Evolutionary conservation across 2,797 vertebrate genomes (phyloP), one percentile per base, ranked within the genome.

Genomic region (Oreonectes daqikongensis): DNA sequence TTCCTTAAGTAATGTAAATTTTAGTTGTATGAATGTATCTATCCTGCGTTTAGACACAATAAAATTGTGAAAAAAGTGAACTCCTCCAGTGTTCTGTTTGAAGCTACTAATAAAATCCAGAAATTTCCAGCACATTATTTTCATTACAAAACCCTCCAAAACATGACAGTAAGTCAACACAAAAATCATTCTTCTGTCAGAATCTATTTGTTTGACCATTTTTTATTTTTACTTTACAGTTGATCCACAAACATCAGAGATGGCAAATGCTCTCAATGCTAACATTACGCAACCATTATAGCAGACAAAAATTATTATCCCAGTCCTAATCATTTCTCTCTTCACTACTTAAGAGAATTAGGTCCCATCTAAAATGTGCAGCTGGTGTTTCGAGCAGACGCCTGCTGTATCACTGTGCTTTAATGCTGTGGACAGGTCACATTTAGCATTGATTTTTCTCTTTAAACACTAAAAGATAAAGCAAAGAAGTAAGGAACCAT

Each of bases 131-230:
- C n/a, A n/a, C n/a, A n/a, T n/a, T n/a, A n/a, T n/a, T n/a, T n/a
- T n/a, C n/a, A n/a, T n/a, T n/a, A n/a, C n/a, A n/a, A n/a, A n/a
- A n/a, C 12, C n/a, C 28, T 12, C 22, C 7, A 7, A 40, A 40
- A 40, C n/a, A 52, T 52, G 46, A 35, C 66, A 24, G 30, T 2
- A 38, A 52, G n/a, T 48, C 15, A 18, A 38, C 30, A 61, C 32
- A 80, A n/a, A n/a, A n/a, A n/a, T 84, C 74, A 82, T 80, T 77
- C 69, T 82, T 79, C 30, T 84, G 60, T 35, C 50, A 64, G 22
- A 83, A 60, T 4, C 53, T 8, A 70, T 57, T 18, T 7, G 17
- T 64, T 68, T 8, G 18, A 59, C 17, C 50, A 57, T 15, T 55
- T 30, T 35, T 46, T 55, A n/a, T n/a, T 60, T 40, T 18, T 10